Conservation (phyloP, 2,113 vertebrate genomes). For the Cacatua alba region DNA sequence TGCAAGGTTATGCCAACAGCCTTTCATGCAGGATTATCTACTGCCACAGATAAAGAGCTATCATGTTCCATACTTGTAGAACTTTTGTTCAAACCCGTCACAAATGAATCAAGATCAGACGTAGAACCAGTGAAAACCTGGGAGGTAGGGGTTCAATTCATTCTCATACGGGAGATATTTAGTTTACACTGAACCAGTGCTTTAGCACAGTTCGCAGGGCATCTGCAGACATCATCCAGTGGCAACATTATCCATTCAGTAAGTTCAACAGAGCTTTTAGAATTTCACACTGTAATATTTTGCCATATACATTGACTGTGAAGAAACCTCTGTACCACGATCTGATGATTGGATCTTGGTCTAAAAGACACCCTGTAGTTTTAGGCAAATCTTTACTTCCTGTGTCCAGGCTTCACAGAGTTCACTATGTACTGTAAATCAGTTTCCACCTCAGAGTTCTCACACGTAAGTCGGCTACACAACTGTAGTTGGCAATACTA, state of each 20-base stretch:
- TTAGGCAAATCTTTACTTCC: not conserved
- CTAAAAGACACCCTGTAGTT: not conserved
- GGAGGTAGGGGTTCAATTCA: not conserved
- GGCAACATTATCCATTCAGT: not conserved
- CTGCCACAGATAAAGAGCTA: not conserved
- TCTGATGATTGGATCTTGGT: not conserved
- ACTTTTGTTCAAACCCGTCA: not conserved
- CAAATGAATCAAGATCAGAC: not conserved
- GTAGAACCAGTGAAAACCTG: not conserved
- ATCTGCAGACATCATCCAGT: not conserved
- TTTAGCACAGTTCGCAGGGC: not conserved
- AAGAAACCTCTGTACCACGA: not conserved
- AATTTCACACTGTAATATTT: not conserved
- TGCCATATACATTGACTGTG: not conserved
- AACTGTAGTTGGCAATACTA: not conserved
- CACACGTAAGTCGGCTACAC: not conserved
- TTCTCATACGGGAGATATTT: not conserved
- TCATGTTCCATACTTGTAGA: fast-evolving
- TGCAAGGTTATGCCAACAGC: not conserved
- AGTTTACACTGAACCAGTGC: not conserved
- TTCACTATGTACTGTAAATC: not conserved
- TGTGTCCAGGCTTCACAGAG: not conserved
- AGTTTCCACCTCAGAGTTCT: not conserved
- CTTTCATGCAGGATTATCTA: not conserved
- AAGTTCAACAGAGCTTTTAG: not conserved